Evolutionary conservation across 2,888 invertebrate species (phyloP), one percentile per base, ranked within the genome.

Genomic region (Panopea generosa): DNA sequence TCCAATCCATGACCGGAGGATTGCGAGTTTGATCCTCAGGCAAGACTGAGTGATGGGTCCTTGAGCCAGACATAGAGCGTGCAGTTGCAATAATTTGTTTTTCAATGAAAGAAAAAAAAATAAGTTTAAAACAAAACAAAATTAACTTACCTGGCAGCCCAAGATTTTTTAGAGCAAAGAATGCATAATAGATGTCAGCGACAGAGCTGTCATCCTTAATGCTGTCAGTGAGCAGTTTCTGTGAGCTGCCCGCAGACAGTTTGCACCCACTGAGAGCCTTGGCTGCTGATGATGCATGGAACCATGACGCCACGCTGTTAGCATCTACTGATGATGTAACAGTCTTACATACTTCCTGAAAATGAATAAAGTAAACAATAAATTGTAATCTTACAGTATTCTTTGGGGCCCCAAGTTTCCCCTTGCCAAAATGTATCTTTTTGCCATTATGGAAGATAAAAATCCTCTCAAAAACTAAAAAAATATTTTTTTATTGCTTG

Each of bases 141-240:
- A n/a, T n/a, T 50, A 22, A 52, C 72, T 55, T 85, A 93, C 93
- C 87, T 49, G 92, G 93, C 83, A 95, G 95, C 0, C 95, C 96
- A 0, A 97, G 90, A 33, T 95, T 94, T 83, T 95, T 95, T 60
- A 96, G 93, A 0, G 96, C 94, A 85, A 95, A 95, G 16, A 96
- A 94, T 11, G 96, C 96, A 93, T 96, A 95, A 90, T 95, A 96
- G 33, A 98, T 88, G 65, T 87, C 87, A 22, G 84, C 79, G 33
- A 96, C 94, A 2, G 95, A 94, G 0, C 95, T 94, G 0, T 95
- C 95, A 20, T 95, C 95, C 82, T 95, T 95, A 50, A 95, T 95
- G n/a, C 96, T 91, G 0, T 94, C 92, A 49, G 93, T 93, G 45
- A 94, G 94, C 0, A 95, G 78, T 40, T 87, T 84, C 84, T 92